phyloP scores from a whole-genome alignment of 2,797 vertebrate species.

The Fratercula arctica region DNA sequence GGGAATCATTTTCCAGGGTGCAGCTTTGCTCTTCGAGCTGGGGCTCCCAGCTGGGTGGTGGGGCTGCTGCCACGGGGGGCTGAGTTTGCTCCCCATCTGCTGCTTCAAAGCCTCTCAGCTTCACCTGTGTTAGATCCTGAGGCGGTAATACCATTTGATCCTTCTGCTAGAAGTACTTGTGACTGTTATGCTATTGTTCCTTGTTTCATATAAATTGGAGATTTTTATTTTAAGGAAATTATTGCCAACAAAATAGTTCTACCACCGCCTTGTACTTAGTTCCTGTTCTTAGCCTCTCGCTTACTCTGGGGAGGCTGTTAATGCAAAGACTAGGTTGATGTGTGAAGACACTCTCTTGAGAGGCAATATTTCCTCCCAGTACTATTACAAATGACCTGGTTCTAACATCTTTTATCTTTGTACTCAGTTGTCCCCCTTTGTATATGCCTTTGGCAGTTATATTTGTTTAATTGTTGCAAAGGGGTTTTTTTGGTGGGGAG shows the following conservation, averaged over 20 bases:
- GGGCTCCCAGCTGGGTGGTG: accelerated
- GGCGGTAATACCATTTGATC: neutral
- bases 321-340: neutral
- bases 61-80: neutral
- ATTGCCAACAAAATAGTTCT: neutral
- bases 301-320: neutral
- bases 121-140: neutral
- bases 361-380: neutral
- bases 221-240: neutral
- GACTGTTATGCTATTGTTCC: neutral
- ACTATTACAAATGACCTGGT: neutral
- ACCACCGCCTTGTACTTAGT: neutral
- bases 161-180: neutral
- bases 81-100: neutral
- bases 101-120: neutral
- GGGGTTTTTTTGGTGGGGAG: neutral
- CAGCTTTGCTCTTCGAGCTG: neutral
- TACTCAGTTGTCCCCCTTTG: neutral
- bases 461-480: neutral
- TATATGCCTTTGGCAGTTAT: neutral
- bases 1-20: neutral
- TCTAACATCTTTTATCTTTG: neutral
- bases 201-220: neutral
- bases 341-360: neutral
- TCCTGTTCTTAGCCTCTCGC: neutral